Conservation (phyloP, 92 coral and sea anemone genomes). For the Muricea muricata region DNA sequence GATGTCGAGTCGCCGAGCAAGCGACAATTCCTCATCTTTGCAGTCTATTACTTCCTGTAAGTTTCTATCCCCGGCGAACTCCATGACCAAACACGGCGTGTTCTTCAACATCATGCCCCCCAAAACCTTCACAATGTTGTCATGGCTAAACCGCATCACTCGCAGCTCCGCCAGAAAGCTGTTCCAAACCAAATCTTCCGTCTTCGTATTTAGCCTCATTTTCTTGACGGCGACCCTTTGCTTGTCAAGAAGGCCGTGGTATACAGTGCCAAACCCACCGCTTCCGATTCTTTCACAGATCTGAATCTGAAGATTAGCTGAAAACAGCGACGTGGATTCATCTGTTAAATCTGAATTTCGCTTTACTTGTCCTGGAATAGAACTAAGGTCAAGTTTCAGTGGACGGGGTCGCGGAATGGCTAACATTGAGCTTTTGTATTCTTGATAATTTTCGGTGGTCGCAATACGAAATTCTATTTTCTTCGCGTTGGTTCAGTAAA, state of each 20-base stretch:
- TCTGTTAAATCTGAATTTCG: not conserved
- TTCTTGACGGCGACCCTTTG: conserved; percentile 79
- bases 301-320: conserved; percentile 23
- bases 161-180: conserved; percentile 83
- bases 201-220: conserved; percentile 71
- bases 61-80: conserved; percentile 85
- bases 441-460: not conserved
- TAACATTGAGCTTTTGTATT: conserved; percentile 9
- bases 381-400: conserved; percentile 25
- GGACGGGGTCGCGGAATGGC: conserved; percentile 34
- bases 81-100: conserved; percentile 79
- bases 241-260: conserved; percentile 73
- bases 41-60: conserved; percentile 80
- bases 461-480: not conserved
- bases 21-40: conserved; percentile 66
- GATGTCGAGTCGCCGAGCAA: conserved; percentile 70
- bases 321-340: not conserved
- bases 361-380: conserved; percentile 18
- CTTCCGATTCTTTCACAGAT: conserved; percentile 75
- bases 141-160: conserved; percentile 71
- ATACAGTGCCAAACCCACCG: conserved; percentile 94
- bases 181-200: conserved; percentile 73
- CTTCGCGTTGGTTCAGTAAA: too few species aligned
- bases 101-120: conserved; percentile 80
- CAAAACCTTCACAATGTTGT: conserved; percentile 78